Evolutionary conservation across 2,888 invertebrate species (phyloP).

Genomic region (Hirtodrosophila trivittata): DNA sequence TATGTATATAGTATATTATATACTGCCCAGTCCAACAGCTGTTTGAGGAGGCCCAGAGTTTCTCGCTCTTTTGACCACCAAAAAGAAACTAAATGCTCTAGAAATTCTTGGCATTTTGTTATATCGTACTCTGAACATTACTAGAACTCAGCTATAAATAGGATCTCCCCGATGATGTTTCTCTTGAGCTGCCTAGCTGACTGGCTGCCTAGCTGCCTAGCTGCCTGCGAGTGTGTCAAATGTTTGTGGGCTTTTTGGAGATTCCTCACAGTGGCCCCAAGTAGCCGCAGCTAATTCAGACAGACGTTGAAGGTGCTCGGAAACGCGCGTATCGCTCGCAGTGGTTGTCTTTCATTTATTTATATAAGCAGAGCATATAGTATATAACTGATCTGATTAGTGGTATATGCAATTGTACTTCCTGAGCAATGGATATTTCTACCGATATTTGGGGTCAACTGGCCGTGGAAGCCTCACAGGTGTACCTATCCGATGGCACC

Average conservation of each 20-base stretch:
- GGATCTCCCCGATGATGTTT: constrained; percentile 42
- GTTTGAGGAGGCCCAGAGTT: constrained; percentile 43
- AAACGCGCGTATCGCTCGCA: constrained; percentile 37
- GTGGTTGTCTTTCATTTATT: constrained; percentile 40
- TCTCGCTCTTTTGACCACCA: constrained; percentile 55
- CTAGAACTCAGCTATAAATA: constrained; percentile 72
- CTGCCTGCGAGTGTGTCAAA: constrained; percentile 41
- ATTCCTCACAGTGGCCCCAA: constrained; percentile 71
- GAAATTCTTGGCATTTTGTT: constrained; percentile 47
- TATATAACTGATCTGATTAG: constrained; percentile 16
- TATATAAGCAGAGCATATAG: constrained; percentile 65
- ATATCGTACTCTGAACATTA: constrained; percentile 44
- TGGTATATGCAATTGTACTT: constrained; percentile 4
- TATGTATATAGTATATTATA: constrained; percentile 12
- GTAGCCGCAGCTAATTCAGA: constrained; percentile 64
- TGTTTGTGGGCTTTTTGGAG: constrained; percentile 62
- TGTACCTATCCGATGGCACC: constrained; percentile 92
- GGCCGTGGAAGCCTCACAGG: constrained; percentile 93
- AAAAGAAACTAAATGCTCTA: constrained; percentile 35
- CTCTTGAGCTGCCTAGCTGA: constrained; percentile 55
- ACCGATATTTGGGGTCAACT: constrained; percentile 95
- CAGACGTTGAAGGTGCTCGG: constrained; percentile 58
- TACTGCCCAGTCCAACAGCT: constrained; percentile 46
- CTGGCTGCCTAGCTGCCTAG: not conserved
- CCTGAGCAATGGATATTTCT: constrained; percentile 87